Base-by-base conservation (phyloP, 2,888 invertebrate genomes). In the Orchesella flavescens region DNA sequence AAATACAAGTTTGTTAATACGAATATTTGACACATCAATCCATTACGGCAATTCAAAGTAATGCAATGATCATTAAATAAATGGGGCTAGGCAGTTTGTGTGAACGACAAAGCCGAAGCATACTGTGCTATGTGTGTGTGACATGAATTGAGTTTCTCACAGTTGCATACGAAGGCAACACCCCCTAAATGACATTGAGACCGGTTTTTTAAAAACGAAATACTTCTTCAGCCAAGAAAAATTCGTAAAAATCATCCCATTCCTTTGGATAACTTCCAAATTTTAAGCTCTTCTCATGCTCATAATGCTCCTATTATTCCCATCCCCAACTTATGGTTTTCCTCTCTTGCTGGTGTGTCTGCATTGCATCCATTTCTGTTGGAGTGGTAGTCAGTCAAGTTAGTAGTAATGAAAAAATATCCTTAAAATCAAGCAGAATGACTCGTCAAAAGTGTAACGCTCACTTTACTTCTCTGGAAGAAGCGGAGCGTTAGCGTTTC, bases 181-280 rank as follows among this genome's bases (percentile, higher is more conserved):
- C 79, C 78, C 71, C 69, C 55, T 78, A 78, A 78, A 79, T 72
- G 79, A 79, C 79, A 79, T 79, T 79, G 79, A 79, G 71, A 79
- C 79, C 79, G 79, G 79, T 78, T 79, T 72, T 46, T 17, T 63
- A 34, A 69, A 43, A 24, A 59, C 24, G 21, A 57, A 77, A 61
- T 63, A 46, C 59, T 23, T 46, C 44, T 44, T 34, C 71, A 72
- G 78, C 78, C 78, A 78, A 78, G 63, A 71, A 78, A 72, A 71
- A 71, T 63, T 53, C 46, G 44, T 15, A 71, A 78, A 78, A 69
- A 53, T 12, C 23, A 21, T 43, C 34, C 69, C 46, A 17, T 77
- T 57, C 43, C n/a, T 61, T 79, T 79, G 79, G 79, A 61, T 15
- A 21, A 24, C 49, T 63, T 79, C 79, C 79, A 79, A 79, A 71